Percentiles rank a stretch among this genome's conserved stretches.
Evolutionary conservation across 2,888 invertebrate genomes (phyloP).

Genomic region (Parelbella ahira): DNA sequence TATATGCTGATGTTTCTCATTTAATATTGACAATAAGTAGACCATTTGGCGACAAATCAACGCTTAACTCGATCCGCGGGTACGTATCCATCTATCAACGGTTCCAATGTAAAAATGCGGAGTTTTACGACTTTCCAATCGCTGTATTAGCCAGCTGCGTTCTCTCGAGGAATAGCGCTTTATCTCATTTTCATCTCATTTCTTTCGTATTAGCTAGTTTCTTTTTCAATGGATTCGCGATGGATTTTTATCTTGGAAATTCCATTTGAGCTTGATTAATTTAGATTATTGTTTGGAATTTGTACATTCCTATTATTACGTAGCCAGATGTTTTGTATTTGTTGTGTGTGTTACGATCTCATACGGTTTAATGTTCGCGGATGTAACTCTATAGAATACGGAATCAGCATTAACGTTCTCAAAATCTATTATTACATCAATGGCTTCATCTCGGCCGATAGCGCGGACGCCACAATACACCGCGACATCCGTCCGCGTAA

Average conservation of each 20-base stretch:
- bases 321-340: too few relatives aligned
- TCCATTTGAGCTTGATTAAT: conserved; percentile 13
- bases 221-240: conserved; percentile 23
- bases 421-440: conserved; percentile 25
- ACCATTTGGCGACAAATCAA: too few relatives aligned
- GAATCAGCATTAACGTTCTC: background rate
- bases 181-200: conserved; percentile 58
- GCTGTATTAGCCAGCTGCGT: conserved; percentile 48
- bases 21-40: too few relatives aligned
- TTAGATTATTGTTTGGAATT: conserved; percentile 15
- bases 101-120: conserved; percentile 14
- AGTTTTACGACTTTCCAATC: conserved; percentile 36
- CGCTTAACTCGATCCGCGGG: too few relatives aligned
- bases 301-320: too few relatives aligned
- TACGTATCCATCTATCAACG: conserved; percentile 8
- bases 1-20: too few relatives aligned
- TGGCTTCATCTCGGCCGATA: conserved; percentile 29
- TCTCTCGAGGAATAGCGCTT: conserved; percentile 48
- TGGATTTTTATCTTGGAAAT: conserved; percentile 23
- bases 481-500: conserved; percentile 34
- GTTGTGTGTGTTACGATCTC: too few relatives aligned
- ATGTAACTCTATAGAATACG: conserved; percentile 1
- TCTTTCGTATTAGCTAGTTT: conserved; percentile 50
- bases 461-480: conserved; percentile 34
- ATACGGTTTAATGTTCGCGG: too few relatives aligned